A percentile compares a stretch with the other conserved stretches of the same genome.
Conservation (phyloP, 2,797 vertebrate genomes). For the Adrianichthys oophorus region DNA sequence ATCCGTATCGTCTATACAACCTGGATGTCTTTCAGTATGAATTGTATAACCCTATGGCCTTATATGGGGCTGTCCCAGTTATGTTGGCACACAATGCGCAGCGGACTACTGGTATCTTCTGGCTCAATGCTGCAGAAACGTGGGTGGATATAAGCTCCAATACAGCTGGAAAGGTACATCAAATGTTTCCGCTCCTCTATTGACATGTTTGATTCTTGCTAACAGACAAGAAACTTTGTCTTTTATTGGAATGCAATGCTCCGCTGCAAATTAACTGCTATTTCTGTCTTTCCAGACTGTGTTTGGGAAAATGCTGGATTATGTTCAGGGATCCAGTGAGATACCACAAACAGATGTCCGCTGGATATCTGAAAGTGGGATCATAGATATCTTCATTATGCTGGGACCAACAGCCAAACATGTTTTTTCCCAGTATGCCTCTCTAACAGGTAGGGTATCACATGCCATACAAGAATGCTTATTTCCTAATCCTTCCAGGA, state of each 20-base stretch:
- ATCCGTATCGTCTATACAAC: constrained; percentile 93
- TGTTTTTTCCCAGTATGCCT: constrained; percentile 86
- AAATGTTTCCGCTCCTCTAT: not conserved
- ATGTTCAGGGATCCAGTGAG: constrained; percentile 88
- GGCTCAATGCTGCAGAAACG: constrained; percentile 94
- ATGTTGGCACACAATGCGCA: constrained; percentile 86
- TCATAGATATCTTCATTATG: constrained; percentile 89
- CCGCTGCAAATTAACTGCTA: no score
- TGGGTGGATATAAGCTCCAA: constrained; percentile 96
- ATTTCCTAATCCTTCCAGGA: no score
- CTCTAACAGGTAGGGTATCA: constrained; percentile 82
- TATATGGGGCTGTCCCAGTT: constrained; percentile 89
- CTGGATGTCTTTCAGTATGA: constrained; percentile 97
- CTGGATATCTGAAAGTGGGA: constrained; percentile 94
- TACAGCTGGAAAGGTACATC: constrained; percentile 86
- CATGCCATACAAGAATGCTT: no score
- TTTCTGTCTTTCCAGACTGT: constrained; percentile 69
- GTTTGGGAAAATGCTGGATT: constrained; percentile 84
- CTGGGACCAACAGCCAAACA: constrained; percentile 83
- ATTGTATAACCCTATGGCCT: constrained; percentile 89
- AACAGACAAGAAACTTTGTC: not conserved
- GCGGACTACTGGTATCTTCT: constrained; percentile 89
- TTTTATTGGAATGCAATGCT: not conserved
- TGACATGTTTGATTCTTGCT: not conserved
- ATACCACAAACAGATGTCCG: constrained; percentile 90